Percentiles rank a stretch among this genome's conserved stretches.
phyloP scores from a whole-genome alignment of 2,113 vertebrate species.

The Scalopus aquaticus region DNA sequence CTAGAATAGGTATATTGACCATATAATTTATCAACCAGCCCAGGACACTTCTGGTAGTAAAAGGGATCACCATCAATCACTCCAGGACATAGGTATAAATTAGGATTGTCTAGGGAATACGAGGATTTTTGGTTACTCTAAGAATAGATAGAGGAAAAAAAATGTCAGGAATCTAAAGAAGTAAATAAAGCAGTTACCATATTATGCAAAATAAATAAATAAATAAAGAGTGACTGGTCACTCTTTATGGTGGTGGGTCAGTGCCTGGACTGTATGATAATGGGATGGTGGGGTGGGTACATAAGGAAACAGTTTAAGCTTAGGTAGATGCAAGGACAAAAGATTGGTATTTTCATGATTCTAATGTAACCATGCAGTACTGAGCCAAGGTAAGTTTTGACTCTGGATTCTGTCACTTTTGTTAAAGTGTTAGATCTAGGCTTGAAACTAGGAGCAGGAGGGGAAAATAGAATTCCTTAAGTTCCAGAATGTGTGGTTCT shows the following conservation, averaged over 20 bases:
- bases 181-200: background rate
- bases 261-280: background rate
- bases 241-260: background rate
- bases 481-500: slow-evolving; percentile 21
- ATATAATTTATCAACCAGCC: background rate
- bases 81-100: background rate
- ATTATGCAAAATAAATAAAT: background rate
- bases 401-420: slow-evolving; percentile 20
- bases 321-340: background rate
- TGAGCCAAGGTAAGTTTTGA: background rate
- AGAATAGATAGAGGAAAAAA: slow-evolving; percentile 37
- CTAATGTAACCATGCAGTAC: background rate
- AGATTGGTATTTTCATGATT: background rate
- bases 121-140: background rate
- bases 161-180: background rate
- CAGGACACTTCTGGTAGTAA: background rate
- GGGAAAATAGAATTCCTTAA: background rate
- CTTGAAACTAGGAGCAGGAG: slow-evolving; percentile 30
- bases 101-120: slow-evolving; percentile 24
- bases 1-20: background rate
- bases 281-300: background rate
- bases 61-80: slow-evolving; percentile 12
- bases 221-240: too few species aligned
- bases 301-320: background rate
- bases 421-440: background rate